Evolutionary conservation across 2,113 vertebrate genomes (phyloP).

Genomic region (Nothoprocta perdicaria): DNA sequence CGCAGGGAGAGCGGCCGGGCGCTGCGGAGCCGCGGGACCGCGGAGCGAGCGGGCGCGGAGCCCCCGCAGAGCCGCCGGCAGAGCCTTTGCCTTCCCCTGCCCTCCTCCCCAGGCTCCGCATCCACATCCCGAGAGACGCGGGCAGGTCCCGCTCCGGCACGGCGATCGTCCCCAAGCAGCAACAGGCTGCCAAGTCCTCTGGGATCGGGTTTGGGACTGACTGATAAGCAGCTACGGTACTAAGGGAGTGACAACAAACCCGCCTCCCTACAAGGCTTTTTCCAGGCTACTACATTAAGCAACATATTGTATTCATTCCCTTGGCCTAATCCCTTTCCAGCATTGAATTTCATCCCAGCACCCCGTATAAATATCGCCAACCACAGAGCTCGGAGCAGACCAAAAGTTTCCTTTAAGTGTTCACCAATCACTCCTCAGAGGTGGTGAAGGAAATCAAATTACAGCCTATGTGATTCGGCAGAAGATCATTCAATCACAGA

Average conservation of each 20-base stretch:
- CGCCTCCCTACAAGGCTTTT: background rate
- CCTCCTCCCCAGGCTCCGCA: background rate
- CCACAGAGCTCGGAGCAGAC: background rate
- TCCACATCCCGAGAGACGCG: background rate
- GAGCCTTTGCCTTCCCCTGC: background rate
- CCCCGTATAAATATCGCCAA: background rate
- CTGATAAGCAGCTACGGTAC: background rate
- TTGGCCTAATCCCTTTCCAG: background rate
- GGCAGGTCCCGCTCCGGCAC: background rate
- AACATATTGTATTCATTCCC: rapidly evolving
- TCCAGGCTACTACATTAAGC: background rate
- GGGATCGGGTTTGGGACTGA: background rate
- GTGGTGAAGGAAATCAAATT: background rate
- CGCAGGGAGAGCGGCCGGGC: slow-evolving; percentile 6
- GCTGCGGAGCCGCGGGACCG: background rate
- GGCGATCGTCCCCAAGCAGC: background rate
- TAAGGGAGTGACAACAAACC: background rate
- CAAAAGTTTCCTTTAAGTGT: background rate
- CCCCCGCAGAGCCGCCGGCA: background rate
- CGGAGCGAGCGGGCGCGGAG: background rate
- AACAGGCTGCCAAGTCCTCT: background rate
- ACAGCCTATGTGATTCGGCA: background rate
- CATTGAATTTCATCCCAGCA: background rate
- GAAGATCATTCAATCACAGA: background rate
- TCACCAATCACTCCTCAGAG: background rate